Conservation (phyloP, 2,888 invertebrate species). For the Drepana falcataria region DNA sequence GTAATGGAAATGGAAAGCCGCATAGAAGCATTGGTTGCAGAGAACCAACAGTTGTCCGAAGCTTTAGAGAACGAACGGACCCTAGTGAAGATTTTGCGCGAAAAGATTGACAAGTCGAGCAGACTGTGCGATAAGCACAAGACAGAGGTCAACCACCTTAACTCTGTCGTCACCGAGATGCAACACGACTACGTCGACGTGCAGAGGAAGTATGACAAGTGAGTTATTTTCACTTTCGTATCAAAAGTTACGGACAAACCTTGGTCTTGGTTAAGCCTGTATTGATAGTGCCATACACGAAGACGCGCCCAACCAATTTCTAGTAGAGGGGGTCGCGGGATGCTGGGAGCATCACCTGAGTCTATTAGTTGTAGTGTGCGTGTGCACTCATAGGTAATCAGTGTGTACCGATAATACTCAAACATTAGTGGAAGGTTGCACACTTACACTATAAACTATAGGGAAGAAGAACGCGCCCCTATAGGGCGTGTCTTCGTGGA, state of each 20-base stretch:
- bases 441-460: no score
- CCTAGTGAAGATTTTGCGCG: slow-evolving; percentile 66
- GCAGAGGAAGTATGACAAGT: slow-evolving; percentile 68
- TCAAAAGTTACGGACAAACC: background rate
- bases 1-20: slow-evolving; percentile 61
- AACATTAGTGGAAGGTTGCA: no score
- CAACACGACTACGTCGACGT: slow-evolving; percentile 62
- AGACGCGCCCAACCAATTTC: no score
- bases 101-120: slow-evolving; percentile 71
- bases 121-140: slow-evolving; percentile 72
- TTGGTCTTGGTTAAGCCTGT: background rate
- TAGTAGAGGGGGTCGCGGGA: no score
- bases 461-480: no score
- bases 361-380: no score
- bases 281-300: no score
- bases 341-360: no score
- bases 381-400: no score
- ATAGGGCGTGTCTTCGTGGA: no score
- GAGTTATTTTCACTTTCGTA: slow-evolving; percentile 17
- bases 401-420: no score
- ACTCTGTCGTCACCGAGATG: slow-evolving; percentile 60
- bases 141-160: slow-evolving; percentile 63
- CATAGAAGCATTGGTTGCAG: slow-evolving; percentile 66
- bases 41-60: slow-evolving; percentile 66
- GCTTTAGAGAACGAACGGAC: slow-evolving; percentile 77